These are phyloP conservation scores for Branchipolynoe longqiensis DNA, from an alignment of 2,888 invertebrate genomes.

Conservation along the genomic window DNA sequence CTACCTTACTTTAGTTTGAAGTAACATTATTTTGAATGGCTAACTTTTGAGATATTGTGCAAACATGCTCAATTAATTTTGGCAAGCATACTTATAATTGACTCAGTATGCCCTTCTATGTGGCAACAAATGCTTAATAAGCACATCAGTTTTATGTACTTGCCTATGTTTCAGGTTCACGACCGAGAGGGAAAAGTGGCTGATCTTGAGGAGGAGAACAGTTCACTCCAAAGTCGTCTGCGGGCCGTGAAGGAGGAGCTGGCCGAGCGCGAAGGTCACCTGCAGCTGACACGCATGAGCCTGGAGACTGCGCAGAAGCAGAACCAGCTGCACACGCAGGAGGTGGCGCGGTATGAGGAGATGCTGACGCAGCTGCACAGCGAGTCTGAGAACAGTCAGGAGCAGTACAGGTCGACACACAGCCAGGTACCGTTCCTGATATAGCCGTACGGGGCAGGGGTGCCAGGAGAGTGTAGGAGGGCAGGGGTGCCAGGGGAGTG, in stretches of 20 bases:
- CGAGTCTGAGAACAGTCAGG: slow-evolving; percentile 77
- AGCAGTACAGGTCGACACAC: slow-evolving; percentile 76
- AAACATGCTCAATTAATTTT: too few relatives aligned
- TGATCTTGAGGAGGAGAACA: slow-evolving; percentile 72
- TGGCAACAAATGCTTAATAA: too few relatives aligned
- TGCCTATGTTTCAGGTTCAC: slow-evolving; percentile 29
- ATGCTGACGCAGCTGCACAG: slow-evolving; percentile 77
- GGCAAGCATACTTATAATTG: too few relatives aligned
- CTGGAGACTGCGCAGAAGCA: slow-evolving; percentile 79
- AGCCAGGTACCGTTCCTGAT: slow-evolving; percentile 72
- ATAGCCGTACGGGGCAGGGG: too few relatives aligned
- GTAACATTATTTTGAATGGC: too few relatives aligned
- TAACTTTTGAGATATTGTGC: too few relatives aligned
- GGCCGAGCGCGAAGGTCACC: slow-evolving; percentile 79
- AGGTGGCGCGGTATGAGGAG: slow-evolving; percentile 79
- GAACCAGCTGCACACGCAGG: slow-evolving; percentile 76
- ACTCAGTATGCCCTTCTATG: too few relatives aligned
- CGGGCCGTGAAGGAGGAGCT: slow-evolving; percentile 77
- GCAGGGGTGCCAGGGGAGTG: background rate
- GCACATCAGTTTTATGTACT: too few relatives aligned
- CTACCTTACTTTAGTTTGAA: too few relatives aligned
- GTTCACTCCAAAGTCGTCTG: slow-evolving; percentile 73
- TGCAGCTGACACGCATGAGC: slow-evolving; percentile 77
- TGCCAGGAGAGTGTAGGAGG: background rate
- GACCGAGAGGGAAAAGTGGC: slow-evolving; percentile 60